Evolutionary conservation across 2,113 vertebrate species (phyloP).

Genomic region (Riparia riparia): DNA sequence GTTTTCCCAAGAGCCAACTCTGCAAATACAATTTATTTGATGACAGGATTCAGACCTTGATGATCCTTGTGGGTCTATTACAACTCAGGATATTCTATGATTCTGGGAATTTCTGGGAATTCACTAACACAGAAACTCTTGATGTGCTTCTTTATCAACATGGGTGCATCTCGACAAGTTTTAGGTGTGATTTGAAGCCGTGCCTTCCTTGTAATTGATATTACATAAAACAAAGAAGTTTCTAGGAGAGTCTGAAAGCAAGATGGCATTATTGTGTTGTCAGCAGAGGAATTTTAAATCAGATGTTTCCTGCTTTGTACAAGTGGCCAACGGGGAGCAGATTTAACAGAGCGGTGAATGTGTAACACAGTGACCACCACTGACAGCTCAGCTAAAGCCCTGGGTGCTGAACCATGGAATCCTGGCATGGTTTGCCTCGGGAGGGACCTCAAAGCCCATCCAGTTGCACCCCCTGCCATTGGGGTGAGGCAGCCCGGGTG

Average conservation of each 20-base stretch:
- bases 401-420: fast-evolving
- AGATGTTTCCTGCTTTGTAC: background rate
- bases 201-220: background rate
- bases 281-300: background rate
- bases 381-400: background rate
- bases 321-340: background rate
- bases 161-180: background rate
- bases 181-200: fast-evolving
- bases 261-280: fast-evolving
- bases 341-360: background rate
- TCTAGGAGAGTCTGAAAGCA: fast-evolving
- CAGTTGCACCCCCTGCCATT: background rate
- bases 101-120: background rate
- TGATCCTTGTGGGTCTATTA: background rate
- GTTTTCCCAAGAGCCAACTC: background rate
- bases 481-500: background rate
- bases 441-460: background rate
- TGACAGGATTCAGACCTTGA: background rate
- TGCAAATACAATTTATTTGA: background rate
- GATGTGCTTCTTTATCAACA: background rate
- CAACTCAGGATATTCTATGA: background rate
- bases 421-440: background rate
- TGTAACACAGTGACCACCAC: background rate
- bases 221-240: background rate
- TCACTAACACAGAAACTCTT: background rate